A percentile compares a stretch with the other conserved stretches of the same genome.
Evolutionary conservation across 1,140 invertebrate genomes (phyloP).

Genomic region (Anthonomus grandis): DNA sequence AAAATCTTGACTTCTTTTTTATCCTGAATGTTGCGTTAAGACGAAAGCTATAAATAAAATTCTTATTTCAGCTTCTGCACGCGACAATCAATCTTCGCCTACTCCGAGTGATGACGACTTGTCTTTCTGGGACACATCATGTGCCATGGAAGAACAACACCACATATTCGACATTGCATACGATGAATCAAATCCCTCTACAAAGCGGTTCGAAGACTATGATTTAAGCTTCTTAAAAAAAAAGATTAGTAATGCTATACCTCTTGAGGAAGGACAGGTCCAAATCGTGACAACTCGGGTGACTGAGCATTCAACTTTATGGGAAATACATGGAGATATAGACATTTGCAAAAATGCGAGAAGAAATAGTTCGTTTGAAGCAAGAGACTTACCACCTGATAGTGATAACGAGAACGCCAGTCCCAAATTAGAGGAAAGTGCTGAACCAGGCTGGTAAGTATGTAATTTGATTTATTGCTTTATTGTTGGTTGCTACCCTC

Average conservation of each 20-base stretch:
- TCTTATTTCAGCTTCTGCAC: no score
- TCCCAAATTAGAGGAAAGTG: not conserved
- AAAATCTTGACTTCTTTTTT: no score
- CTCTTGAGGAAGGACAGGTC: not conserved
- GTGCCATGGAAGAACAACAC: not conserved
- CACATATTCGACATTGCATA: not conserved
- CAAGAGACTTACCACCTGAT: no score
- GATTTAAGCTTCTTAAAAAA: constrained; percentile 15
- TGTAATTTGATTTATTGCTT: no score
- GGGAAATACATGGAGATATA: not conserved
- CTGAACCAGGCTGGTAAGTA: constrained; percentile 1
- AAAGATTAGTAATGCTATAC: not conserved
- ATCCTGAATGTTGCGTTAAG: no score
- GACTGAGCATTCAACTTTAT: constrained; percentile 6
- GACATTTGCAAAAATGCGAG: no score
- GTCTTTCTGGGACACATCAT: constrained; percentile 1
- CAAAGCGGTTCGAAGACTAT: constrained; percentile 20
- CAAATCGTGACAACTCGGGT: not conserved
- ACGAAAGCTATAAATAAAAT: no score
- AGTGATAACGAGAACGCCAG: constrained; percentile 2
- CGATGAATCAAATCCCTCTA: constrained; percentile 4
- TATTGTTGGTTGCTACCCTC: no score
- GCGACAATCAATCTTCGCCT: no score
- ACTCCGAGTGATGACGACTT: not conserved
- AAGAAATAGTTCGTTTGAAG: no score